phyloP scores from a whole-genome alignment of 2,797 vertebrate species.

The Girardinus metallicus region DNA sequence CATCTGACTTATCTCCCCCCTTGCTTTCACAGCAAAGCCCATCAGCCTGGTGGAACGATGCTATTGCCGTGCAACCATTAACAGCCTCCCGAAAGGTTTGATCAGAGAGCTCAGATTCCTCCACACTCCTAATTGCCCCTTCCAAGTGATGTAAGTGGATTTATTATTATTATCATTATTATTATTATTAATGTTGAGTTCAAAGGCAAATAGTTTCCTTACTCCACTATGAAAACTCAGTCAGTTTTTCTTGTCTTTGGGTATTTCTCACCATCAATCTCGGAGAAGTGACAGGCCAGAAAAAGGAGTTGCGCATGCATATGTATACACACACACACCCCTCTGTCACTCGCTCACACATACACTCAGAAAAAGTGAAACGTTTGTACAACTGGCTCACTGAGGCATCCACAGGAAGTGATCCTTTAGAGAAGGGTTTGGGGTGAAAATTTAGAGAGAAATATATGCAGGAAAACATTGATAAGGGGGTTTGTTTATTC shows the following conservation, averaged over 20 bases:
- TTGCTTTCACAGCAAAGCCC: constrained; percentile 76
- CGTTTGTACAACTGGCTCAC: constrained; percentile 26
- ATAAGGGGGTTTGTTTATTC: constrained; percentile 29
- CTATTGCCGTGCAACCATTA: constrained; percentile 80
- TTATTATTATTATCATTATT: neutral
- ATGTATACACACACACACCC: constrained; percentile 59
- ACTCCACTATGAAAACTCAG: constrained; percentile 35
- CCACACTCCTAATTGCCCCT: constrained; percentile 84
- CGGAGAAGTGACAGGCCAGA: constrained; percentile 71
- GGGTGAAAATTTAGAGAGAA: constrained; percentile 39
- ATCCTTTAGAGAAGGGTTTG: constrained; percentile 30
- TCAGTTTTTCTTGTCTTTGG: constrained; percentile 61
- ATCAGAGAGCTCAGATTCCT: constrained; percentile 83
- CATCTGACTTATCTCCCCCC: neutral
- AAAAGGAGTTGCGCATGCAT: constrained; percentile 73
- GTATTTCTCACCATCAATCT: constrained; percentile 87
- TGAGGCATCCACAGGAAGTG: constrained; percentile 60
- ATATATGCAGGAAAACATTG: constrained; percentile 60
- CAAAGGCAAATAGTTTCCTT: constrained; percentile 28
- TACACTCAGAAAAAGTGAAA: constrained; percentile 34
- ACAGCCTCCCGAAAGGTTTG: constrained; percentile 69
- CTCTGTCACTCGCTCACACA: constrained; percentile 60
- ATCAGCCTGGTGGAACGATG: constrained; percentile 85
- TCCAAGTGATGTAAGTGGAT: constrained; percentile 86
- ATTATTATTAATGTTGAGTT: neutral